phyloP scores from a whole-genome alignment of 2,888 invertebrate species.

The Tetheella fluctuosa region DNA sequence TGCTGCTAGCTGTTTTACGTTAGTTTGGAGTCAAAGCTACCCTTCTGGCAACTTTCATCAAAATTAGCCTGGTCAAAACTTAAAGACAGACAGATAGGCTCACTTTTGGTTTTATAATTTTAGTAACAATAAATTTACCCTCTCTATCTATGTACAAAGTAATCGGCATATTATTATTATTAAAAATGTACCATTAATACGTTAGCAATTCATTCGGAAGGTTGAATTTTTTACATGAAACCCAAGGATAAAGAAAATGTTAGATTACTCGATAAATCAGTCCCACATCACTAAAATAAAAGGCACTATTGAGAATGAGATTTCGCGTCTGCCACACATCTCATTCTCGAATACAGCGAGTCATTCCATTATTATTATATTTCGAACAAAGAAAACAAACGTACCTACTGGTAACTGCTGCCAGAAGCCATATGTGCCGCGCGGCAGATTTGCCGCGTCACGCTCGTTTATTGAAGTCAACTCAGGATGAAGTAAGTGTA shows the following conservation, averaged over 20 bases:
- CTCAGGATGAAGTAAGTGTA: constrained; percentile 31
- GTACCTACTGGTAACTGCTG: constrained; percentile 49
- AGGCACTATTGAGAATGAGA: constrained; percentile 71
- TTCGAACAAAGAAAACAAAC: constrained; percentile 54
- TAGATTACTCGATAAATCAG: constrained; percentile 21
- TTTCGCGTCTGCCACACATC: constrained; percentile 71
- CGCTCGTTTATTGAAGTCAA: constrained; percentile 63
- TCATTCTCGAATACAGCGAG: constrained; percentile 72
- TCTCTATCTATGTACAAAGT: not conserved
- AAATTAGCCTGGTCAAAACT: no score
- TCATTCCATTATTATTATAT: constrained; percentile 75
- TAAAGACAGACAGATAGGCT: no score
- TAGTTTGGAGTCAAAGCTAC: no score
- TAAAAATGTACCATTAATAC: no score
- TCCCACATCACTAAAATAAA: constrained; percentile 41
- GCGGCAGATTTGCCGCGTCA: constrained; percentile 69
- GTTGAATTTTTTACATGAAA: constrained; percentile 23
- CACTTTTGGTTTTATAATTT: no score
- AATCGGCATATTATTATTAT: no score
- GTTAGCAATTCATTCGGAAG: no score
- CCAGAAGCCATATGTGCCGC: constrained; percentile 56
- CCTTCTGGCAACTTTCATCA: no score
- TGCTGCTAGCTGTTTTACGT: no score
- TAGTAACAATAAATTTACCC: no score
- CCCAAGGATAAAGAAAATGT: no score